These are phyloP conservation scores for Pararge aegeria DNA, from an alignment of 1,140 invertebrate species.

Conservation along the genomic window DNA sequence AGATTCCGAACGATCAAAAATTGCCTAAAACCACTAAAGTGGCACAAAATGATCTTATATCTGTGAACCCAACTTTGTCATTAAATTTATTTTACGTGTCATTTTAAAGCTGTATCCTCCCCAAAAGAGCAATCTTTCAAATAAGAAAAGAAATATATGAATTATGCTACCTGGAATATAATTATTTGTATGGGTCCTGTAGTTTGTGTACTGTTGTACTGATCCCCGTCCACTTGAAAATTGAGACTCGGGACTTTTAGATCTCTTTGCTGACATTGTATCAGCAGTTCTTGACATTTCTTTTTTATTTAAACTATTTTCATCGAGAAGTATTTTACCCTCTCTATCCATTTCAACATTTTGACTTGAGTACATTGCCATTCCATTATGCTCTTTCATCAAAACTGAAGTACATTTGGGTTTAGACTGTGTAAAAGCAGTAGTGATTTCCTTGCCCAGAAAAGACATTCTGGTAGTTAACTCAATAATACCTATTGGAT, in stretches of 20 bases:
- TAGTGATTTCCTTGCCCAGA: slow-evolving; percentile 70
- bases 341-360: slow-evolving; percentile 70
- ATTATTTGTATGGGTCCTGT: not conserved
- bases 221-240: slow-evolving; percentile 39
- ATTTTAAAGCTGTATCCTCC: no score
- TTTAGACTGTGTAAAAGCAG: slow-evolving; percentile 56
- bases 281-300: slow-evolving; percentile 25
- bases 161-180: slow-evolving; percentile 28
- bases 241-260: slow-evolving; percentile 52
- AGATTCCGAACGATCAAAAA: no score
- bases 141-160: no score
- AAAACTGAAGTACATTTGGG: slow-evolving; percentile 49
- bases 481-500: slow-evolving; percentile 67
- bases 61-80: not conserved
- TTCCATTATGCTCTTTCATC: slow-evolving; percentile 60
- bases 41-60: no score
- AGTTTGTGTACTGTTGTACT: slow-evolving; percentile 21
- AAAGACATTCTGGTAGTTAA: slow-evolving; percentile 65
- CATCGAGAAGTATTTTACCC: slow-evolving; percentile 67
- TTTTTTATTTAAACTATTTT: slow-evolving; percentile 53
- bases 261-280: slow-evolving; percentile 29
- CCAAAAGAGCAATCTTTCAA: no score
- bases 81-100: no score
- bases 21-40: no score
- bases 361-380: slow-evolving; percentile 66